Evolutionary conservation across 2,888 invertebrate species (phyloP).

Genomic region (Gonocerus acuteangulatus): DNA sequence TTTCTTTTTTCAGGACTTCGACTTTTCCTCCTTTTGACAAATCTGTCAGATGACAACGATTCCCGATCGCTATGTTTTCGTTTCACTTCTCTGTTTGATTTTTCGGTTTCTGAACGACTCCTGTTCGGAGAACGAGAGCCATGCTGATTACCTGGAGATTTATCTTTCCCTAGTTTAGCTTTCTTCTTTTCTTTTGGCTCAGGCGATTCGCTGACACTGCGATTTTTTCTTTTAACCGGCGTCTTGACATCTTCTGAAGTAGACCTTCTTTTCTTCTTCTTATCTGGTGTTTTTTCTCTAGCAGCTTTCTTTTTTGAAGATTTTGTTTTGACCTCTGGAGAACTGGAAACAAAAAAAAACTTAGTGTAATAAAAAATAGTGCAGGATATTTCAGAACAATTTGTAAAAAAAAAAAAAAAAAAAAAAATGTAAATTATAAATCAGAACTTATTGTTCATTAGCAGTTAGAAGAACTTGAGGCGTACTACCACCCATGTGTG

Average conservation of each 20-base stretch:
- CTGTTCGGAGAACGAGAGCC: conserved; percentile 6
- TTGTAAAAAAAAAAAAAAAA: no score
- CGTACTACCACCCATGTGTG: no score
- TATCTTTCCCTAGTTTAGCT: background rate
- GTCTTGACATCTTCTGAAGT: conserved; percentile 38
- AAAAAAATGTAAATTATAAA: no score
- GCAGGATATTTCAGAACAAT: no score
- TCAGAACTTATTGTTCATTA: no score
- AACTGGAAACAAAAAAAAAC: conserved; percentile 47
- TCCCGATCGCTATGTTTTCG: conserved; percentile 14
- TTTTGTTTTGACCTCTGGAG: conserved; percentile 47
- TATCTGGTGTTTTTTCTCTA: conserved; percentile 58
- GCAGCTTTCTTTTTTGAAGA: conserved; percentile 25
- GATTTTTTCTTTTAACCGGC: conserved; percentile 29
- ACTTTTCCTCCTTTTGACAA: conserved; percentile 42
- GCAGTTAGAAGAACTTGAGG: no score
- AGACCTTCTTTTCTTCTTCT: conserved; percentile 56
- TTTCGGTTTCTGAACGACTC: conserved; percentile 15
- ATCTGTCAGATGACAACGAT: conserved; percentile 41
- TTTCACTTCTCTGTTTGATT: conserved; percentile 14
- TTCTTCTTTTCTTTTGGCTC: conserved; percentile 40
- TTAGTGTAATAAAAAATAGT: no score
- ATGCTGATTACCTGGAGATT: conserved; percentile 2
- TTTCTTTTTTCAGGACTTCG: conserved; percentile 29
- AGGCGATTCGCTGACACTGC: conserved; percentile 30